A percentile compares a stretch with the other conserved stretches of the same genome.
Evolutionary conservation across 2,797 vertebrate genomes (phyloP).

Genomic region (Danio aesculapii): DNA sequence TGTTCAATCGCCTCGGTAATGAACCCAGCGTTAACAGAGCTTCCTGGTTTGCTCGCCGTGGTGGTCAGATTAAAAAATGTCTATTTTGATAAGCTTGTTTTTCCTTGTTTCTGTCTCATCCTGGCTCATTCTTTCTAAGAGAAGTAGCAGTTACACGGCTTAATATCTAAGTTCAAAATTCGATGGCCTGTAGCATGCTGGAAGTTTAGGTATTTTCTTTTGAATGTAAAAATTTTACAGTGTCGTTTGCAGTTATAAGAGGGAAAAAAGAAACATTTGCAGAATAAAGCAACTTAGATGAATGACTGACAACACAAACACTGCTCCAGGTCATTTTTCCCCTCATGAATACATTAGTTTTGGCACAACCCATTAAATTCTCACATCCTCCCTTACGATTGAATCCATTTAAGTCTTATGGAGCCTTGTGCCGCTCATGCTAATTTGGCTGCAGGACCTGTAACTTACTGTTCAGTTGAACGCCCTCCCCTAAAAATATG

Average conservation of each 20-base stretch:
- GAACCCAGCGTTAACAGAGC: constrained; percentile 72
- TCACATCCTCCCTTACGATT: not conserved
- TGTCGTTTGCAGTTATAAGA: not conserved
- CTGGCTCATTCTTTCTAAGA: constrained; percentile 72
- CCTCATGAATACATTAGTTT: constrained; percentile 6
- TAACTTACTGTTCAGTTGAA: constrained; percentile 21
- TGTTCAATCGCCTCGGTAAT: constrained; percentile 80
- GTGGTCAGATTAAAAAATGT: constrained; percentile 77
- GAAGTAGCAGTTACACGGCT: constrained; percentile 46
- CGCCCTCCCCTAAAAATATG: constrained; percentile 36
- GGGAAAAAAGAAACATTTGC: not conserved
- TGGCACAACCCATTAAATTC: constrained; percentile 20
- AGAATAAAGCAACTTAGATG: constrained; percentile 20
- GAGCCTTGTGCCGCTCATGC: not conserved
- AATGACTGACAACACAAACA: constrained; percentile 40
- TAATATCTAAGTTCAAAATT: constrained; percentile 32
- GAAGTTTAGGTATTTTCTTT: not conserved
- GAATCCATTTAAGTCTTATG: constrained; percentile 2
- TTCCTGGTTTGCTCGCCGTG: constrained; percentile 84
- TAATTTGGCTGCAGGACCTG: not conserved
- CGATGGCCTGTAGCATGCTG: constrained; percentile 17
- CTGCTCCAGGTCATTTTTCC: constrained; percentile 3
- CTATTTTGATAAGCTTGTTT: constrained; percentile 82
- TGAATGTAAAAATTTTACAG: not conserved
- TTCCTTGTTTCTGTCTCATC: constrained; percentile 63